Percentiles rank a stretch among this genome's conserved stretches.
Conservation (phyloP, 2,888 invertebrate genomes). For the Leptinotarsa juncta region DNA sequence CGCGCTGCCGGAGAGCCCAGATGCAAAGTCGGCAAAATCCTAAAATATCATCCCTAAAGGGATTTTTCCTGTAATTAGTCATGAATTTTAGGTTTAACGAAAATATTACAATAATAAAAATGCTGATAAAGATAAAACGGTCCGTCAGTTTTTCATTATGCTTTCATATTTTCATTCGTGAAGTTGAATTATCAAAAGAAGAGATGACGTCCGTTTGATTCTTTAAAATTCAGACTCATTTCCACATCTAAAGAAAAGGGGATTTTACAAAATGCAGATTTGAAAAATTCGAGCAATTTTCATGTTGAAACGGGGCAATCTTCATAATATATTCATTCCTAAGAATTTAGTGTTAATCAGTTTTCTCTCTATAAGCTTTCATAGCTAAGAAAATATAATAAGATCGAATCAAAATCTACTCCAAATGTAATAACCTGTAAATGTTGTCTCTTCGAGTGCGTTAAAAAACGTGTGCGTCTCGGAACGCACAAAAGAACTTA, state of each 20-base stretch:
- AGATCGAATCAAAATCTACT: too few species aligned
- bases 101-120: slow-evolving; percentile 4
- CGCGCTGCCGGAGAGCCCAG: not conserved
- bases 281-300: too few species aligned
- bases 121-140: not conserved
- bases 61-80: slow-evolving; percentile 2
- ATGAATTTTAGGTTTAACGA: not conserved
- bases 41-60: not conserved
- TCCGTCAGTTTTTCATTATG: slow-evolving; percentile 2
- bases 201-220: not conserved
- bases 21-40: not conserved
- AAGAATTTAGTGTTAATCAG: too few species aligned
- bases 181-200: not conserved
- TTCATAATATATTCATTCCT: too few species aligned
- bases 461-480: too few species aligned
- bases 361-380: too few species aligned
- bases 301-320: too few species aligned
- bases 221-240: not conserved
- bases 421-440: too few species aligned
- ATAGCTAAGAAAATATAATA: too few species aligned
- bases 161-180: not conserved
- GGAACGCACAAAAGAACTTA: too few species aligned
- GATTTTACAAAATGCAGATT: too few species aligned
- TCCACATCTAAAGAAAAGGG: not conserved
- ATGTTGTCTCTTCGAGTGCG: too few species aligned